Evolutionary conservation across 1,140 invertebrate genomes (phyloP).

Genomic region (Tachypleus tridentatus): DNA sequence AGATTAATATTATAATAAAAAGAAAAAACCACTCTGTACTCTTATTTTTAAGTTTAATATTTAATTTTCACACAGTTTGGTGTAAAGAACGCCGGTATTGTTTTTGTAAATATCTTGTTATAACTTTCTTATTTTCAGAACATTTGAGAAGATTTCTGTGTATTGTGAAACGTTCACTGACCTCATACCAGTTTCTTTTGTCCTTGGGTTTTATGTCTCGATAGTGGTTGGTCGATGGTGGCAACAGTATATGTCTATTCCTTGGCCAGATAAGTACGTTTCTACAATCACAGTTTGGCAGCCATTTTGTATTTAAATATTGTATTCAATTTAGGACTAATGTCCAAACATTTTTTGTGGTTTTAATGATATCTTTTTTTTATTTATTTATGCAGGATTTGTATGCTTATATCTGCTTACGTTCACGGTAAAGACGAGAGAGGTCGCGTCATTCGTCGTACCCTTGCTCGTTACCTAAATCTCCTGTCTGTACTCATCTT

Average conservation of each 20-base stretch:
- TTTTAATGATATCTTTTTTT: no score
- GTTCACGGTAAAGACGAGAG: constrained; percentile 57
- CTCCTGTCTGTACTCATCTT: constrained; percentile 67
- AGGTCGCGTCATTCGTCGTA: constrained; percentile 68
- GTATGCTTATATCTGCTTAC: constrained; percentile 40
- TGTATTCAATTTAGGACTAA: no score
- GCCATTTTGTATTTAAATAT: no score
- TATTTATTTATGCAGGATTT: no score
- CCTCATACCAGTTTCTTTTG: constrained; percentile 70
- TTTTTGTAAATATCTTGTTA: no score
- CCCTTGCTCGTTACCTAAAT: constrained; percentile 69
- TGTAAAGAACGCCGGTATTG: no score
- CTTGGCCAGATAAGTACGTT: constrained; percentile 58
- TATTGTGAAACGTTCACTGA: constrained; percentile 66
- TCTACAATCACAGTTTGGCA: no score
- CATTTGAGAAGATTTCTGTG: constrained; percentile 59
- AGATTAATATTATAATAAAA: no score
- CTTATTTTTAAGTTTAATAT: no score
- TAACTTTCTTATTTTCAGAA: constrained; percentile 31
- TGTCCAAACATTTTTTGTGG: no score
- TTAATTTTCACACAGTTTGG: no score
- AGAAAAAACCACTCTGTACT: no score
- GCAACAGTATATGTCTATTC: constrained; percentile 68
- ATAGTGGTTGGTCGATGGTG: constrained; percentile 88
- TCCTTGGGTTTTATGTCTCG: constrained; percentile 82